Conservation (phyloP, 2,888 invertebrate species). For the Pheosia tremula region DNA sequence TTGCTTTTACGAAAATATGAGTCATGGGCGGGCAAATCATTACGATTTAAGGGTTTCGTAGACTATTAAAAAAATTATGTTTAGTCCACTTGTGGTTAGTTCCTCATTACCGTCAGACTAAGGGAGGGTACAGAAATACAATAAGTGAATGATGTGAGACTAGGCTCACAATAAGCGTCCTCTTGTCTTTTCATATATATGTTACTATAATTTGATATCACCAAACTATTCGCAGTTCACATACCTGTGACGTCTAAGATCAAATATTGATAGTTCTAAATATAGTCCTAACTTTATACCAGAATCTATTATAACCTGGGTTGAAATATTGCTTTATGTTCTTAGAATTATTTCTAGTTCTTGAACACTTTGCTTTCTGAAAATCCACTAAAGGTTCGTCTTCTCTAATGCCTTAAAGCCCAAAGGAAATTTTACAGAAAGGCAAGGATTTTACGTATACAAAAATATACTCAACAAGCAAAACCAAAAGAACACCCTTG, state of each 20-base stretch:
- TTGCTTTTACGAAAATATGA: no score
- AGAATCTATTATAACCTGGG: not conserved
- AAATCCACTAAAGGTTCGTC: no score
- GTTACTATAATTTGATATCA: slow-evolving; percentile 37
- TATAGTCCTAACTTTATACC: not conserved
- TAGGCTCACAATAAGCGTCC: slow-evolving; percentile 40
- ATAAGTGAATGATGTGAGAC: slow-evolving; percentile 36
- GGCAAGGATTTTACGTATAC: no score
- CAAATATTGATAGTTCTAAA: not conserved
- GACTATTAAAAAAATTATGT: no score
- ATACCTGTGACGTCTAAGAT: slow-evolving; percentile 21
- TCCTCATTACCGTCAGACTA: not conserved
- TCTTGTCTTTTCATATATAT: slow-evolving; percentile 40
- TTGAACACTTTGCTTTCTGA: not conserved
- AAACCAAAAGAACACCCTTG: no score
- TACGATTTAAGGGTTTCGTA: no score
- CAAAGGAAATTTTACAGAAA: no score
- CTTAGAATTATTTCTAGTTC: not conserved
- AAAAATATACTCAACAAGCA: no score
- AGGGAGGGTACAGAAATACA: slow-evolving; percentile 26
- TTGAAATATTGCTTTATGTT: not conserved
- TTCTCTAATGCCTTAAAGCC: no score
- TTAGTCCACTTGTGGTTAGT: not conserved
- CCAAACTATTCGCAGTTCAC: slow-evolving; percentile 35
- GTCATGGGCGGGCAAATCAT: no score